Percentiles rank a stretch among this genome's conserved stretches.
These are phyloP conservation scores for Antrozous pallidus DNA, from an alignment of 2,797 vertebrate species.

Conservation along the genomic window DNA sequence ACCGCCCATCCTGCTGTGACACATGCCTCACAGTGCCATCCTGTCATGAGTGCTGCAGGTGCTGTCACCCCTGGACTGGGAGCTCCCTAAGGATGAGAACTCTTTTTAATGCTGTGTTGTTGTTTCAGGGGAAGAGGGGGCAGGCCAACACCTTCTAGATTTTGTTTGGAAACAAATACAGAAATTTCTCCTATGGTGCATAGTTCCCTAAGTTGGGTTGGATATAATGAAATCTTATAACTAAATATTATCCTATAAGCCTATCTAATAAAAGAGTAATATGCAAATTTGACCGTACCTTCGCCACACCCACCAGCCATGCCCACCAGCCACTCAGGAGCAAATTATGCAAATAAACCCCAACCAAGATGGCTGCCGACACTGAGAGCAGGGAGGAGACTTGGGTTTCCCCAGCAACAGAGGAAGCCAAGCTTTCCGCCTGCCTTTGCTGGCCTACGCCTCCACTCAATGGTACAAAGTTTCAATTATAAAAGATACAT, in stretches of 20 bases:
- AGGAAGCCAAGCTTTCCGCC: too few species aligned
- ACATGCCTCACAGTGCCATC: rapidly evolving
- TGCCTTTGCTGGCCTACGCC: too few species aligned
- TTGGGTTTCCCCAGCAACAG: too few species aligned
- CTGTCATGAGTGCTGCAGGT: background rate
- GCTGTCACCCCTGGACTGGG: background rate
- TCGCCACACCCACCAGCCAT: too few species aligned
- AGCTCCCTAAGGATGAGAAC: background rate
- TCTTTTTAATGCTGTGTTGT: background rate
- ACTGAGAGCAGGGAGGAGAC: too few species aligned
- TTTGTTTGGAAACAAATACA: conserved; percentile 3
- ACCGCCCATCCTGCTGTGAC: background rate
- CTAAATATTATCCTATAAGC: background rate
- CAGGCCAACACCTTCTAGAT: background rate
- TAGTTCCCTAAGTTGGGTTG: background rate
- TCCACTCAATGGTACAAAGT: too few species aligned
- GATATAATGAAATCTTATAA: background rate
- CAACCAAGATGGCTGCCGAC: too few species aligned
- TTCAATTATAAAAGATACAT: too few species aligned
- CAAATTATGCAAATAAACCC: too few species aligned
- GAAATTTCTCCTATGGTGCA: background rate
- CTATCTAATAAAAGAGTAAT: too few species aligned
- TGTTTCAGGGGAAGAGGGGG: background rate
- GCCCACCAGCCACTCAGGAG: too few species aligned
- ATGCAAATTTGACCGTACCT: too few species aligned